These are phyloP conservation scores for Leucophenga maculata DNA, from an alignment of 2,888 invertebrate species.

Conservation along the genomic window DNA sequence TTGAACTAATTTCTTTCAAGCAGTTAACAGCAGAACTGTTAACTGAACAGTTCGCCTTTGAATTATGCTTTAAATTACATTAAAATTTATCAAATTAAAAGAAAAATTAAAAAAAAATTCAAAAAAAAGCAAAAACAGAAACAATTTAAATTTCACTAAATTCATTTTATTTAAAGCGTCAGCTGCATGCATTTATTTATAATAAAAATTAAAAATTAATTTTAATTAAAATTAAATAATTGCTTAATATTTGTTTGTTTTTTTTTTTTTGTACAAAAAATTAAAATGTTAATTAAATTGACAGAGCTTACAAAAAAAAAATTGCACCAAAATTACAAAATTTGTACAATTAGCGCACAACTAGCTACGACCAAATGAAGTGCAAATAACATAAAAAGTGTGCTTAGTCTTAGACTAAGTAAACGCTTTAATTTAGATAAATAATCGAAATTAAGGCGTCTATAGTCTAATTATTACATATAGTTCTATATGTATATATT, in stretches of 20 bases:
- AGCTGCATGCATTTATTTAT: background rate
- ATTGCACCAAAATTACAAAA: constrained; percentile 26
- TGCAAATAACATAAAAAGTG: background rate
- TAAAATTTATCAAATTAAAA: background rate
- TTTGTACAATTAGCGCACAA: background rate
- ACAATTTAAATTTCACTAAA: background rate
- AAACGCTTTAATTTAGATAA: background rate
- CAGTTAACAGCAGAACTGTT: too few relatives aligned
- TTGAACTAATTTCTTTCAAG: too few relatives aligned
- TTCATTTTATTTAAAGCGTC: constrained; percentile 15
- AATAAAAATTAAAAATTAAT: constrained; percentile 19
- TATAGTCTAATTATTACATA: background rate
- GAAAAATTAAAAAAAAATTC: constrained; percentile 14
- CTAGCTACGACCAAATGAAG: background rate
- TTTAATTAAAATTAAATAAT: constrained; percentile 19
- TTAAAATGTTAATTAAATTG: too few relatives aligned
- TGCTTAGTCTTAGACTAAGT: background rate
- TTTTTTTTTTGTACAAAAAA: constrained; percentile 22
- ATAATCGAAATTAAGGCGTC: background rate
- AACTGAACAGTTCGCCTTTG: too few relatives aligned
- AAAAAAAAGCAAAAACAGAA: constrained; percentile 14
- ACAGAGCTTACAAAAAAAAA: background rate
- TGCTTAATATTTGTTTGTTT: constrained; percentile 5
- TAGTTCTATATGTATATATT: background rate
- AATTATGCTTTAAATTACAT: too few relatives aligned